Evolutionary conservation across 2,797 vertebrate species (phyloP).

Genomic region (Neomorphus geoffroyi): DNA sequence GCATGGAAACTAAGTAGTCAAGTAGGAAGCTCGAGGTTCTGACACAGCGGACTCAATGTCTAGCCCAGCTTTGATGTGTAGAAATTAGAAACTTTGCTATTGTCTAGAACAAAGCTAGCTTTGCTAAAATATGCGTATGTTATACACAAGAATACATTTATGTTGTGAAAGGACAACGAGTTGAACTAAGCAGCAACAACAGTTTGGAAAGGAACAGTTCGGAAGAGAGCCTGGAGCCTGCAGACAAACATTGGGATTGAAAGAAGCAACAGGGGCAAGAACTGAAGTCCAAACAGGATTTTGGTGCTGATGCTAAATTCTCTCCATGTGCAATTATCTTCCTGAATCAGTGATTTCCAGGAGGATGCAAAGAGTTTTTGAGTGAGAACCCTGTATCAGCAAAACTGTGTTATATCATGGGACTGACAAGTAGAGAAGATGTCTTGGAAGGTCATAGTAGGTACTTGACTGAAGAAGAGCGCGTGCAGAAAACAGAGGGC

Average conservation of each 20-base stretch:
- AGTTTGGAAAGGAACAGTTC: background rate
- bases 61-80: background rate
- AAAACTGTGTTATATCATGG: background rate
- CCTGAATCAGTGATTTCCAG: background rate
- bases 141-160: background rate
- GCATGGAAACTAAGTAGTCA: background rate
- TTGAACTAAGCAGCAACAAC: background rate
- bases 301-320: background rate
- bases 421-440: background rate
- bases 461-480: background rate
- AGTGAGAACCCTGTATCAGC: background rate
- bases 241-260: background rate
- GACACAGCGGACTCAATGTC: background rate
- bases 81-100: background rate
- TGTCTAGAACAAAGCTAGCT: background rate
- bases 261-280: background rate
- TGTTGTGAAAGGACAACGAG: background rate
- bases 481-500: background rate
- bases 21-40: background rate
- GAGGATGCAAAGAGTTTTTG: background rate
- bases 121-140: background rate
- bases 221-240: background rate
- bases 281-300: background rate
- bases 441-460: background rate
- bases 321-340: background rate